Evolutionary conservation across 2,113 vertebrate species (phyloP), one percentile per base, ranked within the genome.

Genomic region (Thomomys bottae): DNA sequence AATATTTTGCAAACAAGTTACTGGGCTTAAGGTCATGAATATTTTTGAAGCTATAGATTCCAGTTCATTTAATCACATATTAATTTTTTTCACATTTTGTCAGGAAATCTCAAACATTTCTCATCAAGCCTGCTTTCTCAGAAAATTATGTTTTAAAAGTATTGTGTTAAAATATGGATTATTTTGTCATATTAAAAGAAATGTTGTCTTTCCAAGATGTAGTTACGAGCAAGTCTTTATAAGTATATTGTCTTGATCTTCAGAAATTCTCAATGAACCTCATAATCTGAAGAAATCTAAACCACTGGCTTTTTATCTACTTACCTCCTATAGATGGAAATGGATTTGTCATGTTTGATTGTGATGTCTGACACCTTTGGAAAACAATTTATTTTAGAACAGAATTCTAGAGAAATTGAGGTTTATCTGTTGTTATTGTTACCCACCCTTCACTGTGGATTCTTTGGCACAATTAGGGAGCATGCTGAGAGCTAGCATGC

Each of bases 61-160:
- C 14, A 49, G 9, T 49, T 49, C 45, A 49, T 12, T 49, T 3
- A 49, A 49, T 49, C 28, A 8, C 14, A 1, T 64, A 28, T 40
- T 40, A 81, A 30, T 66, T 42, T 42, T 81, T 45, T 32, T 49
- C 45, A 11, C 9, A 49, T 49, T 49, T 49, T 49, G 9, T 49
- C 45, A 49, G 45, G 10, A 49, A 49, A 49, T 12, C 45, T 49
- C 45, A 49, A 11, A 49, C 14, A 12, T 85, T 90, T 90, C 72
- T 59, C 80, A 80, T 83, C 18, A 82, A 88, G 45, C 45, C 45
- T 49, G 9, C 45, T 49, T 49, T 49, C 45, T 49, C 45, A 49
- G 45, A 49, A 49, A 49, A 49, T 80, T 80, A 40, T 90, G 38
- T 67, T 85, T 28, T 67, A n/a, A 94, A 93, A 93, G 66, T 82